Evolutionary conservation across 1,140 invertebrate species (phyloP), one percentile per base, ranked within the genome.

Genomic region (Adelges cooleyi): DNA sequence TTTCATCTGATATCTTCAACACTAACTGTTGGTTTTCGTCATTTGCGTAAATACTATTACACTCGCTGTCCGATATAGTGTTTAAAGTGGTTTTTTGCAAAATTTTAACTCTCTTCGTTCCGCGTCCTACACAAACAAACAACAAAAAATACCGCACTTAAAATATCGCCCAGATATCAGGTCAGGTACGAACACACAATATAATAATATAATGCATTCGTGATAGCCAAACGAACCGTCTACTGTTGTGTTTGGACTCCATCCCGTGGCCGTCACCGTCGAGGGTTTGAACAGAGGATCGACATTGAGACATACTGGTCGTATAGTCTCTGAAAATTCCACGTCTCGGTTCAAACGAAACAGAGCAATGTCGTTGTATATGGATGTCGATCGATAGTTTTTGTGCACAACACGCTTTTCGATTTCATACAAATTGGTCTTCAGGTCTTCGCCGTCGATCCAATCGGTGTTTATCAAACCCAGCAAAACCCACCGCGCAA

Each of bases 291-390:
- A 22, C 22, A 5, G 33, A 17, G 11, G 40, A 13, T 23, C 15
- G 1, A 27, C 5, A 36, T 68, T 51, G 1, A 75, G 76, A 74
- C 74, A 83, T 10, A 74, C 77, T 48, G 77, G 80, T 65, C 74
- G 71, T 1, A 78, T 71, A 48, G 70, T 71, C 18, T 70, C 44
- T 56, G 69, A 73, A 33, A 78, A 70, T n/a, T 27, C 10, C 42
- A 68, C 3, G 75, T 69, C 11, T 73, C 69, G 23, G 62, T 67
- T 27, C 72, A 82, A 69, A 69, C 79, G 75, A 1, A 84, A 67
- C 1, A 86, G 67, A 3, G 78, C 82, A 44, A 86, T 83, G 67
- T 87, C 85, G 67, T 82, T 74, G 67, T 85, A 84, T 50, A 79
- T 59, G 8, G 46, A 49, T 18, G 67, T 42, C 3, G 75, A 56